A percentile compares a stretch with the other conserved stretches of the same genome.
These are phyloP conservation scores for Polyommatus icarus DNA, from an alignment of 2,888 invertebrate genomes.

Conservation along the genomic window DNA sequence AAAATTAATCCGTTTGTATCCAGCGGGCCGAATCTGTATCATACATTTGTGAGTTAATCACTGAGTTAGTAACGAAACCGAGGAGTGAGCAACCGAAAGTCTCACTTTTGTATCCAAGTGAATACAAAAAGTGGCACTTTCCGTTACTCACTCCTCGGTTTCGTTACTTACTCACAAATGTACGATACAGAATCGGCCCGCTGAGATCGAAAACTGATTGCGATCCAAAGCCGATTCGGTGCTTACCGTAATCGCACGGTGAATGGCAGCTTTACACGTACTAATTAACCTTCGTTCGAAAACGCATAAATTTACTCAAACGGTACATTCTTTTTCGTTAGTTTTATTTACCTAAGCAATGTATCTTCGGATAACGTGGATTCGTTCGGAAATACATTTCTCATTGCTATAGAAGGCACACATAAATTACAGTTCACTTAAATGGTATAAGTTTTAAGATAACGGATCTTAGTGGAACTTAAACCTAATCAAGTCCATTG, in stretches of 20 bases:
- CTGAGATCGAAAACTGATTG: slow-evolving; percentile 25
- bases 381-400: slow-evolving; percentile 33
- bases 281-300: slow-evolving; percentile 68
- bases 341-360: slow-evolving; percentile 41
- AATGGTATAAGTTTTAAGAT: slow-evolving; percentile 6
- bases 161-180: too few species aligned
- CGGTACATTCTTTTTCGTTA: slow-evolving; percentile 60
- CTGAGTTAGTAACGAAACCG: too few species aligned
- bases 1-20: too few species aligned
- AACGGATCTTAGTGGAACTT: background rate
- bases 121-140: too few species aligned
- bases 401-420: slow-evolving; percentile 20
- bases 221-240: slow-evolving; percentile 35
- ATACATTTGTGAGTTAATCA: too few species aligned
- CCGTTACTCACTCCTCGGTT: too few species aligned
- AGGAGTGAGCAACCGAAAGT: too few species aligned
- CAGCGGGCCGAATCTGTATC: too few species aligned
- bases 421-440: background rate
- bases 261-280: slow-evolving; percentile 48
- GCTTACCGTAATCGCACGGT: slow-evolving; percentile 42
- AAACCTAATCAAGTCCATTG: background rate
- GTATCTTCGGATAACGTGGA: slow-evolving; percentile 36
- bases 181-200: too few species aligned
- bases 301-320: slow-evolving; percentile 62
- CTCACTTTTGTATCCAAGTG: too few species aligned